Percentiles rank a stretch among this genome's conserved stretches.
Evolutionary conservation across 2,113 vertebrate species (phyloP).

Genomic region (Tychaedon coryphoeus): DNA sequence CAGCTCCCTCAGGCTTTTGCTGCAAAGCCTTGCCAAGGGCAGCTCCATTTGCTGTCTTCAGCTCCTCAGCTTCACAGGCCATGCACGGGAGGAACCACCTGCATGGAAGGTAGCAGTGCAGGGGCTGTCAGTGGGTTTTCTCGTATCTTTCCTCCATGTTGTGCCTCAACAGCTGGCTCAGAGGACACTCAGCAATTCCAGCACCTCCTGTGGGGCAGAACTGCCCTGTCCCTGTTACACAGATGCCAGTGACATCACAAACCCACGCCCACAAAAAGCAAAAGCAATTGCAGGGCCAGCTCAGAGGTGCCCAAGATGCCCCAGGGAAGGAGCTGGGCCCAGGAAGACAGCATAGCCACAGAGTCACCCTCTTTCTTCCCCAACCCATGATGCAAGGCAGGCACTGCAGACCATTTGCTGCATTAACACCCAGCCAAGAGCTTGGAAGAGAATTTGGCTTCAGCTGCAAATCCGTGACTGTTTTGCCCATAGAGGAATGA

Average conservation of each 20-base stretch:
- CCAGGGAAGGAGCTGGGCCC: not conserved
- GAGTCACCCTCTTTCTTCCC: not conserved
- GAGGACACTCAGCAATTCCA: not conserved
- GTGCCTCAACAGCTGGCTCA: not conserved
- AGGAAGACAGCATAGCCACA: not conserved
- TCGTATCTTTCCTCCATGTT: not conserved
- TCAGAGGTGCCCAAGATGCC: not conserved
- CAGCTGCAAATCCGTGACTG: not conserved
- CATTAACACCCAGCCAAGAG: not conserved
- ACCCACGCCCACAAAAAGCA: not conserved
- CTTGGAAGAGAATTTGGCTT: not conserved
- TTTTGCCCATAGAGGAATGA: not conserved
- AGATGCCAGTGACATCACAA: not conserved
- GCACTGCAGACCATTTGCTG: not conserved
- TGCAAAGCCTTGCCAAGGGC: slow-evolving; percentile 19
- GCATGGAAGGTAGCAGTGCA: not conserved
- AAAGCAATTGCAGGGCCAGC: not conserved
- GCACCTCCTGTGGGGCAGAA: not conserved
- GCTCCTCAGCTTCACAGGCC: not conserved
- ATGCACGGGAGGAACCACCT: not conserved
- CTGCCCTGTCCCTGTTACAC: not conserved
- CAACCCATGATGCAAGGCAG: not conserved
- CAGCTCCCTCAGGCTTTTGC: not conserved
- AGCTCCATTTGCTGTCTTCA: slow-evolving; percentile 3
- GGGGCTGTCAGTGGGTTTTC: not conserved